Conservation (phyloP, 2,888 invertebrate genomes). For the Epirrhoe tristata region DNA sequence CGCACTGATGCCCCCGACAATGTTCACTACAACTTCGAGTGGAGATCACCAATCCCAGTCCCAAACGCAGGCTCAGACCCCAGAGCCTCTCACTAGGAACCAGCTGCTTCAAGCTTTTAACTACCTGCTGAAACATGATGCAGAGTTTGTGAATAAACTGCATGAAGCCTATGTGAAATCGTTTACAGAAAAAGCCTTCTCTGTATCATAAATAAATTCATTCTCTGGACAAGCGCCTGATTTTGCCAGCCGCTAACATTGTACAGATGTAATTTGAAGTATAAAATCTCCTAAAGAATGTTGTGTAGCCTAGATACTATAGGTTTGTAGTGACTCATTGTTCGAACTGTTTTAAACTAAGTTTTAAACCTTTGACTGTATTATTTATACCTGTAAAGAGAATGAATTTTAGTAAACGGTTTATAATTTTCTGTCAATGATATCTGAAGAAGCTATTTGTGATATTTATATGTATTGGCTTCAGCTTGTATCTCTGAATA, state of each 20-base stretch:
- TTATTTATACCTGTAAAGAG: conserved; percentile 73
- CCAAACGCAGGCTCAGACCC: conserved; percentile 61
- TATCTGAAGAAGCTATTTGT: conserved; percentile 72
- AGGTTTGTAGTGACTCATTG: conserved; percentile 75
- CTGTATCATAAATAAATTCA: conserved; percentile 76
- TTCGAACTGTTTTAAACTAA: conserved; percentile 82
- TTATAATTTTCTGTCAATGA: conserved; percentile 60
- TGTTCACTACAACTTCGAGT: conserved; percentile 89
- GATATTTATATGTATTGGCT: conserved; percentile 74
- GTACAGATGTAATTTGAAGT: conserved; percentile 82
- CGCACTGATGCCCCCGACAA: conserved; percentile 93
- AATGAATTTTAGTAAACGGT: conserved; percentile 76
- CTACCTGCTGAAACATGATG: conserved; percentile 94
- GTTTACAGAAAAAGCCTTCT: conserved; percentile 87
- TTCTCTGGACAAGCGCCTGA: conserved; percentile 59
- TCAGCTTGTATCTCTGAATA: conserved; percentile 58
- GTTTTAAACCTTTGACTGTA: conserved; percentile 80
- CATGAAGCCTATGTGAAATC: conserved; percentile 97
- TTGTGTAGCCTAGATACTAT: conserved; percentile 75
- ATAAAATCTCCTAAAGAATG: conserved; percentile 74
- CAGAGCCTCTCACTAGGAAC: conserved; percentile 93
- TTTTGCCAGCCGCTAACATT: conserved; percentile 62
- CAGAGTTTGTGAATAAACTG: conserved; percentile 94
- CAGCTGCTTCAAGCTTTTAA: conserved; percentile 96
- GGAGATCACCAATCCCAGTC: conserved; percentile 66